A percentile compares a stretch with the other conserved stretches of the same genome.
Conservation (phyloP, 2,797 vertebrate genomes). For the Rhinichthys osculus region DNA sequence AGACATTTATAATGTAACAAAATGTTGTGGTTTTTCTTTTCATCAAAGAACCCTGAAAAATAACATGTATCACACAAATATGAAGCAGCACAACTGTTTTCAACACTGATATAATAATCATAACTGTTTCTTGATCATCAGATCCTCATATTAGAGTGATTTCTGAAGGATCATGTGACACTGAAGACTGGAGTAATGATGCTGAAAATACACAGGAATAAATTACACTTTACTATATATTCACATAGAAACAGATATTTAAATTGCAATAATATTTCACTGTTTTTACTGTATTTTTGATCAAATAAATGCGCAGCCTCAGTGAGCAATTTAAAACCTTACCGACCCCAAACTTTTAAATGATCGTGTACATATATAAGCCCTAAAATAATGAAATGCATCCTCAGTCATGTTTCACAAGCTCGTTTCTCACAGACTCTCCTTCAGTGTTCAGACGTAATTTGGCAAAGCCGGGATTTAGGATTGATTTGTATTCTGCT, state of each 20-base stretch:
- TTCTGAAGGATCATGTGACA: neutral
- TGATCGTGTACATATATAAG: neutral
- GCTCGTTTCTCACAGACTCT: conserved; percentile 21
- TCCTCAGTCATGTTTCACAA: neutral
- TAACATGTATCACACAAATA: neutral
- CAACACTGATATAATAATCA: neutral
- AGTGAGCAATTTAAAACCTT: too few species aligned
- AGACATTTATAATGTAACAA: neutral
- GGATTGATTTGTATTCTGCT: conserved; percentile 47
- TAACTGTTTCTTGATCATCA: neutral
- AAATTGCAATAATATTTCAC: neutral
- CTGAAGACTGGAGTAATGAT: conserved; percentile 14
- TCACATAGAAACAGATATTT: neutral
- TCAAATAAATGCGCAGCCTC: neutral
- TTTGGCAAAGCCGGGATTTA: conserved; percentile 41
- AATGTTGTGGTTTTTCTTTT: too few species aligned
- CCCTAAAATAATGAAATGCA: neutral
- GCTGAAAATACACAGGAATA: neutral
- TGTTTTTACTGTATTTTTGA: neutral
- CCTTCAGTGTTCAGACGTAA: conserved; percentile 34
- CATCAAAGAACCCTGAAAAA: conserved; percentile 1
- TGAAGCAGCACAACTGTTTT: too few species aligned
- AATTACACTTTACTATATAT: neutral
- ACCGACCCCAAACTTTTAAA: too few species aligned
- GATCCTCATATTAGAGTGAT: neutral